These are phyloP conservation scores for Micrasema longulum DNA, from an alignment of 1,140 invertebrate species.

Conservation along the genomic window DNA sequence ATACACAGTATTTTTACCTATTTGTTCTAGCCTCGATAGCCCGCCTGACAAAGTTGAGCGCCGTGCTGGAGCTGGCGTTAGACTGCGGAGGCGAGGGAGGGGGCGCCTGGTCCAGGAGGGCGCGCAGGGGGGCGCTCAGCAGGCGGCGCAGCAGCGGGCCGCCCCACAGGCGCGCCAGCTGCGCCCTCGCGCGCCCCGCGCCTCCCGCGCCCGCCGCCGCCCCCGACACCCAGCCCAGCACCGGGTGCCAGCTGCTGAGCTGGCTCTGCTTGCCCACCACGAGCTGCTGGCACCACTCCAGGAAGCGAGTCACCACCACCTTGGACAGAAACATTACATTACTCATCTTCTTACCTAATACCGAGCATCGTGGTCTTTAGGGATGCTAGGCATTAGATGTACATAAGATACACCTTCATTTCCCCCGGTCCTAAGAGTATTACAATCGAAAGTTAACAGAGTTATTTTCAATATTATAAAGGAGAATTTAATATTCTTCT, in stretches of 20 bases:
- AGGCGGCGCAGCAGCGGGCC: constrained; percentile 65
- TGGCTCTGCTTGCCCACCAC: constrained; percentile 88
- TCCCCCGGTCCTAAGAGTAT: too few relatives aligned
- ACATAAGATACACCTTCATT: too few relatives aligned
- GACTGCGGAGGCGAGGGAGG: constrained; percentile 23
- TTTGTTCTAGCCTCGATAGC: constrained; percentile 68
- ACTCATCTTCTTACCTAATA: too few relatives aligned
- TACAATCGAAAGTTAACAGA: too few relatives aligned
- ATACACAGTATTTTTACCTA: too few relatives aligned
- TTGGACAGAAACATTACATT: constrained; percentile 58
- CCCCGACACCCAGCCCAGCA: constrained; percentile 97
- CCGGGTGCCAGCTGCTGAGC: constrained; percentile 96
- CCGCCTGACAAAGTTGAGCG: constrained; percentile 63
- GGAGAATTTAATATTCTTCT: too few relatives aligned
- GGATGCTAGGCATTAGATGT: too few relatives aligned
- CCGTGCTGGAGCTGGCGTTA: constrained; percentile 55
- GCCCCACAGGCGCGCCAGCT: constrained; percentile 90
- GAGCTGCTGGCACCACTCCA: constrained; percentile 88
- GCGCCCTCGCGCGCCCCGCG: constrained; percentile 84
- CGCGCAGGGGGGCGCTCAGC: constrained; percentile 60
- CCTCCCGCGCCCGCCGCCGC: constrained; percentile 90
- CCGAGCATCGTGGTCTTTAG: too few relatives aligned
- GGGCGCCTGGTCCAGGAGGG: constrained; percentile 59
- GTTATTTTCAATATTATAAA: too few relatives aligned
- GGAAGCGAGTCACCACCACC: constrained; percentile 82